These are phyloP conservation scores for Crax fasciolata DNA, from an alignment of 2,797 vertebrate genomes.

Conservation along the genomic window DNA sequence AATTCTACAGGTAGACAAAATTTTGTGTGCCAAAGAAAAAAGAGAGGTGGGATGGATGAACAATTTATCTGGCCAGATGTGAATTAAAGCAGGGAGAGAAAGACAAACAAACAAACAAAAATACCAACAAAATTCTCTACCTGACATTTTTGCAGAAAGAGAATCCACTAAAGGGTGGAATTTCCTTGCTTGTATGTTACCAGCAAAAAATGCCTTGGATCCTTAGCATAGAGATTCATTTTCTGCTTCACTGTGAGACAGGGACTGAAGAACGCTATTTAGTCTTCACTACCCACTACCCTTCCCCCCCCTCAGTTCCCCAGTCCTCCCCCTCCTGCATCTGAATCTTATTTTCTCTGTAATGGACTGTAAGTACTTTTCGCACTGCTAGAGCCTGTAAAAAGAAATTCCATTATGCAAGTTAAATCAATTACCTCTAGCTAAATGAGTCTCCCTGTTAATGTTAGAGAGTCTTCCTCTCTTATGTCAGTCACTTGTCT, in stretches of 20 bases:
- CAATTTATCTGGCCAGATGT: neutral
- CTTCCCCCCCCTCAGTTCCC: too few relatives aligned
- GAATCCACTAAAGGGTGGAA: neutral
- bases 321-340: too few relatives aligned
- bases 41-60: neutral
- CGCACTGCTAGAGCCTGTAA: neutral
- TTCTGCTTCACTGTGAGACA: neutral
- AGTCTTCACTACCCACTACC: neutral
- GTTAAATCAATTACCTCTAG: slow-evolving; percentile 13
- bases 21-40: accelerated
- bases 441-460: neutral
- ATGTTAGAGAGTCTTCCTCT: neutral
- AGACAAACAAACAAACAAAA: neutral
- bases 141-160: neutral
- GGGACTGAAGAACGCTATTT: neutral
- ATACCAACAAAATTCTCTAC: neutral
- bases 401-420: slow-evolving; percentile 6
- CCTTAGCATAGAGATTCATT: neutral
- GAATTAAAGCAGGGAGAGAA: neutral
- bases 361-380: neutral
- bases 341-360: neutral
- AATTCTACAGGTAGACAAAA: neutral
- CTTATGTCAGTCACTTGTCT: neutral
- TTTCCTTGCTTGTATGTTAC: neutral
- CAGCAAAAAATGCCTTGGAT: neutral